Evolutionary conservation across 2,888 invertebrate genomes (phyloP).

Genomic region (Apodemia mormo): DNA sequence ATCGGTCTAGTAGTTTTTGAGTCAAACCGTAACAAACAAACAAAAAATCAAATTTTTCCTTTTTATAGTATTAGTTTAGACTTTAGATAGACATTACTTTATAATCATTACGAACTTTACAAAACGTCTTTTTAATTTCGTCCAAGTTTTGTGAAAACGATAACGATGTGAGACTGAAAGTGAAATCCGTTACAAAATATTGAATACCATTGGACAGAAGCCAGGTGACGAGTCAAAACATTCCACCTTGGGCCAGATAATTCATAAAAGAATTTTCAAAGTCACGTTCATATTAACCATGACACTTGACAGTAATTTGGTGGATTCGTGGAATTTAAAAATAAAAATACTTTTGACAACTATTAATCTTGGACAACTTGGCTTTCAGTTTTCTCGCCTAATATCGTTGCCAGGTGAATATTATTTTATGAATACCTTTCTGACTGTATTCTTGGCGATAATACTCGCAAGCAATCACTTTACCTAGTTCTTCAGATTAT

Average conservation of each 20-base stretch:
- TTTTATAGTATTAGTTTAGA: no score
- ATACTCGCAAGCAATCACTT: no score
- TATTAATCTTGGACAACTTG: constrained; percentile 14
- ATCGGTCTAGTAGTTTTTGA: no score
- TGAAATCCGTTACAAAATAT: constrained; percentile 48
- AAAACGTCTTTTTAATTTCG: background rate
- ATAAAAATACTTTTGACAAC: constrained; percentile 4
- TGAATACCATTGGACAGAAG: constrained; percentile 61
- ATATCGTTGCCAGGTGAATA: background rate
- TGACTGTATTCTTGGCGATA: no score
- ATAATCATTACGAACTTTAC: no score
- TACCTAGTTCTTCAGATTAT: no score
- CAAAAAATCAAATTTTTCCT: no score
- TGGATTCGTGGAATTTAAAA: constrained; percentile 14
- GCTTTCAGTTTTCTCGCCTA: background rate
- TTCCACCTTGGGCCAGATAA: constrained; percentile 60
- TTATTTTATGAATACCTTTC: background rate
- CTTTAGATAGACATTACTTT: no score
- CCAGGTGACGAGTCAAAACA: constrained; percentile 60
- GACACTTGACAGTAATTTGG: constrained; percentile 18
- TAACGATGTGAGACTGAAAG: constrained; percentile 29
- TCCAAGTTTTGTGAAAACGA: constrained; percentile 1
- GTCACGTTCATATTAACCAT: constrained; percentile 15
- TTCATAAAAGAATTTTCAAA: constrained; percentile 13
- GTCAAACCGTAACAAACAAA: no score